Percentiles rank a stretch among this genome's conserved stretches.
phyloP scores from a whole-genome alignment of 2,888 invertebrate species.

The Melanargia galathea region DNA sequence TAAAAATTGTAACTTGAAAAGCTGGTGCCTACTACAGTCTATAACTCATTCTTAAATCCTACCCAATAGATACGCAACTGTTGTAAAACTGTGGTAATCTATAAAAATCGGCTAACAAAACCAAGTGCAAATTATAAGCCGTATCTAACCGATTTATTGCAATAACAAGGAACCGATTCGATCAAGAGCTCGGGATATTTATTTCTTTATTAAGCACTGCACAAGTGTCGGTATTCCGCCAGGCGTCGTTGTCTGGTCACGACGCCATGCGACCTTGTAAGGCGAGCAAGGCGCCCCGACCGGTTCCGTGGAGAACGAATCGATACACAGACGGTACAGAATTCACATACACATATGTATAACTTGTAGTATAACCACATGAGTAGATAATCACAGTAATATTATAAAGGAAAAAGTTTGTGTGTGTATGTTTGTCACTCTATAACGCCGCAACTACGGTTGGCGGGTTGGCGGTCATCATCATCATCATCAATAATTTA shows the following conservation, averaged over 20 bases:
- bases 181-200: conserved; percentile 24
- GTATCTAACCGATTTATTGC: background rate
- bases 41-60: too few species aligned
- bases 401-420: too few species aligned
- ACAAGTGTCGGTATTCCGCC: conserved; percentile 23
- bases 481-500: too few species aligned
- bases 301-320: conserved; percentile 35
- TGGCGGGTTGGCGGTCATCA: too few species aligned
- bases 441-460: too few species aligned
- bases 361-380: background rate
- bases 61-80: too few species aligned
- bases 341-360: background rate
- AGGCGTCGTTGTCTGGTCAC: conserved; percentile 44
- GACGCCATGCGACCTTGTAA: conserved; percentile 58
- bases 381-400: background rate
- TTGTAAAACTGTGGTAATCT: too few species aligned
- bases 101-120: too few species aligned
- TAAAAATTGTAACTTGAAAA: too few species aligned
- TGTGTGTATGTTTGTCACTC: too few species aligned
- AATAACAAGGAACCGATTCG: conserved; percentile 21
- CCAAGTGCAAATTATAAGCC: too few species aligned
- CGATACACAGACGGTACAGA: background rate
- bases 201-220: conserved; percentile 35
- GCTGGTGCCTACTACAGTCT: too few species aligned
- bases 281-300: conserved; percentile 45